Evolutionary conservation across 2,888 invertebrate genomes (phyloP), one percentile per base, ranked within the genome.

Genomic region (Anagyrus pseudococci): DNA sequence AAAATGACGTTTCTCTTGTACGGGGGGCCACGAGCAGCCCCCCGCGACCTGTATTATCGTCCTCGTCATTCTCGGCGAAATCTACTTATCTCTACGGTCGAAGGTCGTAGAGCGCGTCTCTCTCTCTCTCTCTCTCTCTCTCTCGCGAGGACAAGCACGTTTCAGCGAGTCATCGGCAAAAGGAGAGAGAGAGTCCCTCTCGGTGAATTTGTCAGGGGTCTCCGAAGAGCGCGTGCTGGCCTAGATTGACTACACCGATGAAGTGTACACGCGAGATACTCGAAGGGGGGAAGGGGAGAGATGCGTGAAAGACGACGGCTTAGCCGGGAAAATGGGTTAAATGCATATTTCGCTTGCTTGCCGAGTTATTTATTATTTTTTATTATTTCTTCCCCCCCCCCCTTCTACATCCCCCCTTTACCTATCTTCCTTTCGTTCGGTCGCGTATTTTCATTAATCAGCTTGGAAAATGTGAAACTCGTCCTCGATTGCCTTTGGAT

Each of bases 81-180:
- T 37, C 20, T 10, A 44, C 29, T 6, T 20, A 20, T 23, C n/a
- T 17, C 20, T 10, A 2, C 8, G 33, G 33, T 44, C 62, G 54
- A 58, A 58, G 62, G 58, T 58, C 50, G 50, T 13, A 20, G n/a
- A n/a, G 25, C 40, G n/a, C n/a, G n/a, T n/a, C n/a, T n/a, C n/a
- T n/a, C n/a, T n/a, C n/a, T n/a, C n/a, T n/a, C n/a, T n/a, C n/a
- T n/a, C n/a, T n/a, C n/a, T n/a, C n/a, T n/a, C n/a, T n/a, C 33
- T 37, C 2, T 37, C 33, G 8, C 2, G 8, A 37, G 33, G n/a
- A 20, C 19, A 22, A 48, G 37, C 54, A 19, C 26, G 37, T 46
- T 56, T 57, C 48, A 26, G 26, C 55, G 50, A 63, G 54, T 63
- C 58, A 54, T n/a, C 33, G 33, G 53, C n/a, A 22, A 29, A 22